Evolutionary conservation across 2,113 vertebrate genomes (phyloP).

Genomic region (Suncus etruscus): DNA sequence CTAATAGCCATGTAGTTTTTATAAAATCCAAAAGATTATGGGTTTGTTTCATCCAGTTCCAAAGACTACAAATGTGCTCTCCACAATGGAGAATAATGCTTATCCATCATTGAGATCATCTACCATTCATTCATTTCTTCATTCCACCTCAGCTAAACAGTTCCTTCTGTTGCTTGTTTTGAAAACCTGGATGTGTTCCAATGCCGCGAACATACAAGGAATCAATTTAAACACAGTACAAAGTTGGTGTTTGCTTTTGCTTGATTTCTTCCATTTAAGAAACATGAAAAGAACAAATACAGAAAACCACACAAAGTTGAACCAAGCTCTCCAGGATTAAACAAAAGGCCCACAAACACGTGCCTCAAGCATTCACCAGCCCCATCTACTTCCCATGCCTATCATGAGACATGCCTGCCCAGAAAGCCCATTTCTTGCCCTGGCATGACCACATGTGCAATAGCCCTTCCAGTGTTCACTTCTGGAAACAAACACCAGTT

Average conservation of each 20-base stretch:
- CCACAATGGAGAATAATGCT: not conserved
- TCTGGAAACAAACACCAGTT: not conserved
- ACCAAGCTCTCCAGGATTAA: not conserved
- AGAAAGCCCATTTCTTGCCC: too few relatives aligned
- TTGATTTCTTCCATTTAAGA: not conserved
- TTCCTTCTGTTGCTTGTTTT: not conserved
- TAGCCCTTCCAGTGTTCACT: not conserved
- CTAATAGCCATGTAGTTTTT: not conserved
- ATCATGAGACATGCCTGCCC: not conserved
- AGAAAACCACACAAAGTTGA: not conserved
- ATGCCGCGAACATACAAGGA: not conserved
- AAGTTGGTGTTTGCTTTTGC: not conserved
- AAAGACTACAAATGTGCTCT: not conserved
- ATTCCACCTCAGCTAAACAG: not conserved
- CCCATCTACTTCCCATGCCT: accelerated
- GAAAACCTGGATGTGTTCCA: not conserved
- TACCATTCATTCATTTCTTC: not conserved
- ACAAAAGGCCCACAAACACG: not conserved
- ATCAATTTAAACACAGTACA: not conserved
- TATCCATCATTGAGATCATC: not conserved
- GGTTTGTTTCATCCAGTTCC: not conserved
- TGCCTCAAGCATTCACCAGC: not conserved
- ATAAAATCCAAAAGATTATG: not conserved
- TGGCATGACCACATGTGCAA: not conserved
- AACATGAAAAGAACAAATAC: not conserved